Base-by-base conservation (phyloP, 2,797 vertebrate species). In the Bryconaethiops microstoma region DNA sequence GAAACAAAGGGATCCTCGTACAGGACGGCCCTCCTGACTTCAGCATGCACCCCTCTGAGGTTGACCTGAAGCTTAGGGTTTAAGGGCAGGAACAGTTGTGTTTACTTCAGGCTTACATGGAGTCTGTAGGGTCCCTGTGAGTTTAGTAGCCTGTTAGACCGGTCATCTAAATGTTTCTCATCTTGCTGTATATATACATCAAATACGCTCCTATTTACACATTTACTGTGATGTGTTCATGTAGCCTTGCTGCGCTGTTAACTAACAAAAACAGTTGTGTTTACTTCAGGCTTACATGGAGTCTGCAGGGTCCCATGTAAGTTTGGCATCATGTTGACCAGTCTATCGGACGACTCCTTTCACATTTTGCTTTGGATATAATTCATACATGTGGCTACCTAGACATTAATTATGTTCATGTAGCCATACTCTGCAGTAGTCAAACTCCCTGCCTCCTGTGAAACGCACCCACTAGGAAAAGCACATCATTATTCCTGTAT, bases 1-100 rank as follows among this genome's bases (percentile, higher is more conserved):
- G 39, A 79, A 86, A 86, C 87, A 86, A 88, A 87, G 86, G 79
- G 77, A 40, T 67, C 71, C 40, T 76, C 39, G 52, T 76, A 79
- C 54, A 76, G 78, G 67, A 71, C 72, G 29, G 21, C 74, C 79
- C 60, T 50, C 59, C 63, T 79, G 76, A 84, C 62, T 62, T 50
- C 55, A 21, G 23, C 40, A 35, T 40, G 65, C 74, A 7, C 48
- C 3, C 17, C 48, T 12, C 72, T 79, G 17, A 35, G 4, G 21
- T n/a, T 25, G 7, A 13, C 40, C 13, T 62, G 59, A 2, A 69
- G 55, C 8, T 63, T 62, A 3, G 21, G 35, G 60, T 1, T 64
- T 64, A 64, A 40, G 1, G 29, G 45, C 45, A 48, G 12, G 12
- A 48, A 8, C 12, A 48, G 45, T 48, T 45, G 42, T 45, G 42